Conservation (phyloP, 2,888 invertebrate species). For the Acronicta leporina region DNA sequence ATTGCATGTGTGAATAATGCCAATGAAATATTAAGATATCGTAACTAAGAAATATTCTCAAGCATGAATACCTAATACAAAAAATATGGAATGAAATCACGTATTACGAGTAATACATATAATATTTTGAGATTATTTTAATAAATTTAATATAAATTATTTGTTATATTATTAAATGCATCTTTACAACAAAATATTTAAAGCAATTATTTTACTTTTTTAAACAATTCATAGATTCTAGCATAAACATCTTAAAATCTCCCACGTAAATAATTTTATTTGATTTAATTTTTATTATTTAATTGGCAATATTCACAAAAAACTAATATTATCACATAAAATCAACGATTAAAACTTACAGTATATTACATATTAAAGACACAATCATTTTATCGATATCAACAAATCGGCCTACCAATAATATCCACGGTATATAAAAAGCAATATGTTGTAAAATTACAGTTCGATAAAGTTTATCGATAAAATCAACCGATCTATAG, state of each 20-base stretch:
- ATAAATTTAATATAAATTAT: not conserved
- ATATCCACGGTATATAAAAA: slow-evolving; percentile 8
- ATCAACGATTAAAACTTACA: slow-evolving; percentile 53
- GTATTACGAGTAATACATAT: not conserved
- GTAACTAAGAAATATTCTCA: too few relatives aligned
- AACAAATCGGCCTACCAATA: slow-evolving; percentile 16
- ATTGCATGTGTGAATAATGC: slow-evolving; percentile 34
- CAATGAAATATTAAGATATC: slow-evolving; percentile 6
- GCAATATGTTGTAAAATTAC: slow-evolving; percentile 19
- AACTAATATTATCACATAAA: slow-evolving; percentile 44
- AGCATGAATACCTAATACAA: too few relatives aligned
- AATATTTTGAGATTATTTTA: not conserved
- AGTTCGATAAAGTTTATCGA: slow-evolving; percentile 9
- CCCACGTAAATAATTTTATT: too few relatives aligned
- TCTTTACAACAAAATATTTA: not conserved
- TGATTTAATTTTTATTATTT: not conserved
- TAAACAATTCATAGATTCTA: too few relatives aligned
- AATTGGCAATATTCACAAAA: slow-evolving; percentile 36
- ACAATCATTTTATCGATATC: slow-evolving; percentile 25
- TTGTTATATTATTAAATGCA: slow-evolving; percentile 2
- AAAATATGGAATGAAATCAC: slow-evolving; percentile 1
- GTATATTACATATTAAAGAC: slow-evolving; percentile 39
- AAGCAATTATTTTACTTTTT: too few relatives aligned
- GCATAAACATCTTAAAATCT: too few relatives aligned
- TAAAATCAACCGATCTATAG: slow-evolving; percentile 18